Conservation (phyloP, 2,113 vertebrate genomes). For the Echinops telfairi region DNA sequence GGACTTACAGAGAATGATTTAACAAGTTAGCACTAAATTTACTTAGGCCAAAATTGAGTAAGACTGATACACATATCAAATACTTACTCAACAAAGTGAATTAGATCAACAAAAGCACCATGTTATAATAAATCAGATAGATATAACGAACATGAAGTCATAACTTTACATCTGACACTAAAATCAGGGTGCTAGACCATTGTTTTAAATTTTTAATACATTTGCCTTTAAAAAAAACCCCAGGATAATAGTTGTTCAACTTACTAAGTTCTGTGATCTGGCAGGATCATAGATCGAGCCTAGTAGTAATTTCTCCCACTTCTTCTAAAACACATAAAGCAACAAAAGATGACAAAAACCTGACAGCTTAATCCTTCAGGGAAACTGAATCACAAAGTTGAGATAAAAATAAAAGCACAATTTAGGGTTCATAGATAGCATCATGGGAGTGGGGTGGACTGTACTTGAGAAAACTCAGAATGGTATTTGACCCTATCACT, state of each 20-base stretch:
- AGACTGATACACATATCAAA: background rate
- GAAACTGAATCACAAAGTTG: background rate
- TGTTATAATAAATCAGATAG: background rate
- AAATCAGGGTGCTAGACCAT: background rate
- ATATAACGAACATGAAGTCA: background rate
- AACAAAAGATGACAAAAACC: background rate
- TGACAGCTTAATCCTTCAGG: background rate
- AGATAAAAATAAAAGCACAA: background rate
- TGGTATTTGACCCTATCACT: background rate
- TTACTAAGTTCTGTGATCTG: background rate
- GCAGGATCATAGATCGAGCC: background rate
- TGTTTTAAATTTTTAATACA: background rate
- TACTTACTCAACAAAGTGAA: background rate
- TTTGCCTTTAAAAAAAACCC: background rate
- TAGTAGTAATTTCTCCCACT: background rate
- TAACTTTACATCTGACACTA: background rate
- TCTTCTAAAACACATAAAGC: background rate
- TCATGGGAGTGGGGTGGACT: background rate
- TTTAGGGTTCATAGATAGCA: background rate
- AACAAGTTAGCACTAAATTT: background rate
- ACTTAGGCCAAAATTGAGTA: background rate
- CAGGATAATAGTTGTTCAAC: background rate
- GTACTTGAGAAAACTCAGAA: background rate
- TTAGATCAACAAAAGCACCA: background rate
- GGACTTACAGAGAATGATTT: background rate